Base-by-base conservation (phyloP, 2,888 invertebrate genomes). In the Macrostomum cliftonense region DNA sequence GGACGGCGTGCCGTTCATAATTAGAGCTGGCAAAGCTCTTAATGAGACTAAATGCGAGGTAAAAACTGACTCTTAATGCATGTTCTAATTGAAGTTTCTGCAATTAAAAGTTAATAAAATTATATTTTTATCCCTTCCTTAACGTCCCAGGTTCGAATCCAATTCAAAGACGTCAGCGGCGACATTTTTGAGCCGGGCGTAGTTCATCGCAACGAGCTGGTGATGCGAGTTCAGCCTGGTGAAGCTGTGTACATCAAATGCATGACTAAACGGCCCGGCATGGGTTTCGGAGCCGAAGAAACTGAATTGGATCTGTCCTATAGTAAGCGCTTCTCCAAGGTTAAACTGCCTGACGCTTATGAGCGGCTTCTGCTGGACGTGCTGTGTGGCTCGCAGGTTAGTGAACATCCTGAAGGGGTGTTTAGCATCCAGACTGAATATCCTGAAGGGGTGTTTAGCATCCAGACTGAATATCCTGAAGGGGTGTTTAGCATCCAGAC, bases 241-340 rank as follows among this genome's bases (percentile, higher is more conserved):
- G 97, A 99, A 74, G 95, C 97, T 12, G 77, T 99, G 20, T 99
- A 99, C 71, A 78, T 91, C 54, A 99, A 99, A 74, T 77, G 97
- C 75, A 97, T 93, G 89, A 87, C 86, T 42, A 99, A 99, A 72
- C 82, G 83, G 13, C 97, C 97, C 0, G 97, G 97, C 45, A 91
- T 95, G 77, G 82, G 83, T 45, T 95, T 97, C 68, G 85, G 88
- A 57, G 79, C 93, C 72, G 89, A 93, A 65, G 95, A 97, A 76
- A 93, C 95, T 0, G 97, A 99, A 70, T 73, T 99, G 54, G 97
- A 99, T 71, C 76, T 99, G 12, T 93, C 93, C 1, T 97, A 97
- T 64, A 81, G 82, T 53, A 78, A 78, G 63, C 78, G 95, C 61
- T 97, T 93, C 1, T 53, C 80, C 79, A 75, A 76, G 60, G 73